Conservation (phyloP, 2,113 vertebrate genomes). For the Pelusios castaneus region DNA sequence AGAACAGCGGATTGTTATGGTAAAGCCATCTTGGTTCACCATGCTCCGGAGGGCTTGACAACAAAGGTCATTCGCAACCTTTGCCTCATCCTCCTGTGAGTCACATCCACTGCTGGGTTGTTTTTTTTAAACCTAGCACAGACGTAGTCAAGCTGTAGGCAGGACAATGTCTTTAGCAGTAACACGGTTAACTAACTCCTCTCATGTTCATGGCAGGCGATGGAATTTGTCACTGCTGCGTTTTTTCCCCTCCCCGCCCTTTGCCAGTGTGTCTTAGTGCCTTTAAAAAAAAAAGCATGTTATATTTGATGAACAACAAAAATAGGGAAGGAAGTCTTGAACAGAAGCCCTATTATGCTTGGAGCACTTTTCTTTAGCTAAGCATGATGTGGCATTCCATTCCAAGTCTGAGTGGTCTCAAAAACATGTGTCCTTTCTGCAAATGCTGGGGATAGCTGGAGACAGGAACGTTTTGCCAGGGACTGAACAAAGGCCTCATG, state of each 20-base stretch:
- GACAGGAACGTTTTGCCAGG: not conserved
- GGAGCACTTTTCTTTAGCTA: conserved; percentile 27
- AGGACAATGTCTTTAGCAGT: not conserved
- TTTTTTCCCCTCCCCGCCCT: not conserved
- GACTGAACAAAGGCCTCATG: not conserved
- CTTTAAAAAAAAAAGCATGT: not conserved
- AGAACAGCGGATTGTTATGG: not conserved
- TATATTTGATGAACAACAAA: not conserved
- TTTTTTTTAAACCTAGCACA: not conserved
- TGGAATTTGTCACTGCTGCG: not conserved
- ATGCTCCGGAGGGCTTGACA: not conserved
- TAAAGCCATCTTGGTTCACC: not conserved
- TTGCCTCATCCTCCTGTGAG: not conserved
- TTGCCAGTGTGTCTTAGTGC: accelerated
- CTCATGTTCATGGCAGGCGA: not conserved
- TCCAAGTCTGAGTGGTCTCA: conserved; percentile 21
- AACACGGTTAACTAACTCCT: not conserved
- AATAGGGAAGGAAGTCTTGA: conserved; percentile 38
- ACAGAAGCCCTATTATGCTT: conserved; percentile 44
- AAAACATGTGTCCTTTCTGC: conserved; percentile 38
- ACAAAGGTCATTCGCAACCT: not conserved
- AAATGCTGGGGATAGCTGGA: not conserved
- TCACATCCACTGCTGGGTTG: not conserved
- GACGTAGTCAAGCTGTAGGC: not conserved
- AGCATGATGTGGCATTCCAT: not conserved